phyloP scores from a whole-genome alignment of 2,797 vertebrate species.

The Erithacus rubecula region DNA sequence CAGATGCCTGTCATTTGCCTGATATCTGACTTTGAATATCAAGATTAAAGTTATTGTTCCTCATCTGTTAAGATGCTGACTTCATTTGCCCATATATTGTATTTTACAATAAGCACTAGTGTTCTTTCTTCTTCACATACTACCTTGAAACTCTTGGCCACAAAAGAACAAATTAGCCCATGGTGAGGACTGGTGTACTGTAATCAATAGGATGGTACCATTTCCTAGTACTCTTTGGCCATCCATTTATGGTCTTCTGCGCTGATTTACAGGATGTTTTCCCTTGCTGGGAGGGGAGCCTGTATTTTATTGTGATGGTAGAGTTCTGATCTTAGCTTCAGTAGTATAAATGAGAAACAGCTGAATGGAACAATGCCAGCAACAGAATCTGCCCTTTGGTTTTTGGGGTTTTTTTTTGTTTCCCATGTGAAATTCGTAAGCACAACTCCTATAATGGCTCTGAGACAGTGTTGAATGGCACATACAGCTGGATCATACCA shows the following conservation, averaged over 20 bases:
- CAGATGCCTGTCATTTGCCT: neutral
- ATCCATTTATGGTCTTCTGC: rapidly evolving
- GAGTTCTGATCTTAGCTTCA: neutral
- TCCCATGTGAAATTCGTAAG: neutral
- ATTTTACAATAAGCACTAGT: neutral
- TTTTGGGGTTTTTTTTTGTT: neutral
- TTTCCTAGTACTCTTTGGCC: neutral
- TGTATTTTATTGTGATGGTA: neutral
- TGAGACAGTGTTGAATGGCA: neutral
- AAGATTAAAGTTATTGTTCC: neutral
- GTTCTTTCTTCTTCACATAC: neutral
- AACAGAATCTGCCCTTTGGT: neutral
- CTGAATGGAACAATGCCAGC: neutral
- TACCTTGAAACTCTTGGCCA: neutral
- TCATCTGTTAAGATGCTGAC: neutral
- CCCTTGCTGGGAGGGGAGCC: neutral
- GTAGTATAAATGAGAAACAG: neutral
- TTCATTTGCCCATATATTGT: neutral
- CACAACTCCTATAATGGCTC: neutral
- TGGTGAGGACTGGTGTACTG: neutral
- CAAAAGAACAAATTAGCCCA: neutral
- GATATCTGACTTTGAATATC: neutral
- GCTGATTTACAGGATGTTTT: neutral
- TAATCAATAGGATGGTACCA: neutral
- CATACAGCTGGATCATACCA: neutral